Conservation (phyloP, 2,113 vertebrate genomes). For the Ictalurus furcatus region DNA sequence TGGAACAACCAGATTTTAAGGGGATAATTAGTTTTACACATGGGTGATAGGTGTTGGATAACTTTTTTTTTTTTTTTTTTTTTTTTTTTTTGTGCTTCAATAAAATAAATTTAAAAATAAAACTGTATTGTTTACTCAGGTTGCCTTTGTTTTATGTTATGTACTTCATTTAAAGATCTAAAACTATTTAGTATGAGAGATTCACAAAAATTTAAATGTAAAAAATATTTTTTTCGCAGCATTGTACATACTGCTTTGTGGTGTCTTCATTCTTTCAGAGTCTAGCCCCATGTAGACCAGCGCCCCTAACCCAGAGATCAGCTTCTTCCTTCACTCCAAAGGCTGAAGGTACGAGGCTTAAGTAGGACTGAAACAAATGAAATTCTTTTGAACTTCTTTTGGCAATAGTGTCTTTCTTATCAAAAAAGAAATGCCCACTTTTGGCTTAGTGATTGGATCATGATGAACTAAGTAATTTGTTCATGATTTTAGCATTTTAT, state of each 20-base stretch:
- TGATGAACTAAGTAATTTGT: background rate
- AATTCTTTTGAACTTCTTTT: background rate
- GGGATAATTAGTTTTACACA: too few relatives aligned
- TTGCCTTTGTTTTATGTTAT: too few relatives aligned
- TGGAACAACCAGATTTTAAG: too few relatives aligned
- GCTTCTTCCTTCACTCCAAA: conserved; percentile 27
- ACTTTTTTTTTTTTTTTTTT: too few relatives aligned
- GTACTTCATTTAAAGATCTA: too few relatives aligned
- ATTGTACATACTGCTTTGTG: background rate
- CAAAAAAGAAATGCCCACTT: background rate
- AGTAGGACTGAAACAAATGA: background rate
- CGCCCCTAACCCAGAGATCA: conserved; percentile 44
- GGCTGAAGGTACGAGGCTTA: conserved; percentile 36
- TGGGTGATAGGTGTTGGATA: too few relatives aligned
- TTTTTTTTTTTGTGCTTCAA: too few relatives aligned
- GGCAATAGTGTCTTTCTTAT: background rate
- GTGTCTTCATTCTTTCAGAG: conserved; percentile 41
- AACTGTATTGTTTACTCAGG: too few relatives aligned
- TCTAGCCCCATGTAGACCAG: conserved; percentile 51
- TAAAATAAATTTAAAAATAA: too few relatives aligned
- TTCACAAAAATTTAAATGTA: too few relatives aligned
- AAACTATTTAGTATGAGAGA: too few relatives aligned
- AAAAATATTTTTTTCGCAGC: too few relatives aligned
- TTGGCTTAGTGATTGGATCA: background rate
- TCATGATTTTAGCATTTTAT: background rate